Evolutionary conservation across 64 coral and sea anemone species (phyloP), one percentile per base, ranked within the genome.

Genomic region (Trachythela sp.): DNA sequence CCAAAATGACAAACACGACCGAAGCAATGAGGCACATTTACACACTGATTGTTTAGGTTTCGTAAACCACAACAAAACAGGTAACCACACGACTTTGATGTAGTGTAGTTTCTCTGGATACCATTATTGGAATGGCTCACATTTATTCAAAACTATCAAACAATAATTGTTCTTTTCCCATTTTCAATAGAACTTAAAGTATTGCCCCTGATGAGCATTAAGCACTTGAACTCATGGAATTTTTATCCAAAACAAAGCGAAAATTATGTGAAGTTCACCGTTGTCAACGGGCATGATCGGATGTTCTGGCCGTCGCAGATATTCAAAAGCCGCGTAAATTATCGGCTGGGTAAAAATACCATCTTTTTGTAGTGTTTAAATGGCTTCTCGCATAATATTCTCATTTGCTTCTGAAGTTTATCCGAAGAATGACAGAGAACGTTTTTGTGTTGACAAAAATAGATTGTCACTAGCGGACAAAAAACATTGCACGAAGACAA

Each of bases 31-130:
- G 37, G 75, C 33, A 80, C 31, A 80, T 80, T 77, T 80, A 80
- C 30, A 80, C 75, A 80, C 13, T 35, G 10, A 39, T 37, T 80
- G 75, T 80, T 80, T 80, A 80, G 75, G 75, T 80, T 80, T 80
- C 75, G 20, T 2, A 5, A 20, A 80, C 75, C 75, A 80, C 75
- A 80, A 80, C 75, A 80, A 27, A 17, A 38, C 75, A 80, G 75
- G 75, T 80, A 80, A 80, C 75, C 75, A 38, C 75, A 80, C 30
- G 2, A 15, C 75, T 80, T 80, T 80, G 10, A 35, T 35, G 59
- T n/a, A 68, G 59, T 68, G 59, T 39, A 35, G 75, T 34, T 35
- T 80, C 33, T 80, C 20, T 36, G 34, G 4, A 36, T n/a, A 45
- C 42, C 42, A 4, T 45, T 11, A 45, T 45, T 45, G 42, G 42